Percentiles rank a stretch among this genome's conserved stretches.
Evolutionary conservation across 2,797 vertebrate genomes (phyloP).

Genomic region (Pseudocheirus occidentalis): DNA sequence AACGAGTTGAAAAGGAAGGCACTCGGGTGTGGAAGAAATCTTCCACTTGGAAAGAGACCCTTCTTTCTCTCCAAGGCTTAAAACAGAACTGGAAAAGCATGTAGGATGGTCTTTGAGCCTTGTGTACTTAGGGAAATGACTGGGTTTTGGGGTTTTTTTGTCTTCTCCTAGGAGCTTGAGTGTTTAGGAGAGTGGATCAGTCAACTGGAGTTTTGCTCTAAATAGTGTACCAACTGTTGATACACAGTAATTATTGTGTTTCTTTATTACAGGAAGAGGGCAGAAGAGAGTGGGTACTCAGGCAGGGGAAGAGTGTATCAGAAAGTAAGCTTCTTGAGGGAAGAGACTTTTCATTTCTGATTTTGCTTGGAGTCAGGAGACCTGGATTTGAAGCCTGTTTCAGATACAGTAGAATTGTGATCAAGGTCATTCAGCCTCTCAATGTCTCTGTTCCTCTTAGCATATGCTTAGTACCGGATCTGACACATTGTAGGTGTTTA

Average conservation of each 20-base stretch:
- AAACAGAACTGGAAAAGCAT: neutral
- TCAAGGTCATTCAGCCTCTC: neutral
- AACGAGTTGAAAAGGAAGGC: neutral
- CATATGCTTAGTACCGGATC: neutral
- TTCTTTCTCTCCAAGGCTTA: neutral
- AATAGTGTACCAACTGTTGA: slow-evolving; percentile 14
- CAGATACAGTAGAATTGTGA: neutral
- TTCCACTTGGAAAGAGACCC: neutral
- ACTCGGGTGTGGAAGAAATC: neutral
- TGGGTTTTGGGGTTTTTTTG: too few species aligned
- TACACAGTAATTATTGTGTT: slow-evolving; percentile 6
- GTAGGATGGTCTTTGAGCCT: neutral
- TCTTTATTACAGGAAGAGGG: neutral
- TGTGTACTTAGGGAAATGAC: neutral
- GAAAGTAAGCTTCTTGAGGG: neutral
- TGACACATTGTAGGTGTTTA: neutral
- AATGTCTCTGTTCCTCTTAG: too few species aligned
- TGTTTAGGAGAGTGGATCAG: neutral
- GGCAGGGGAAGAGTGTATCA: neutral
- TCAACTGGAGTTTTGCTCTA: slow-evolving; percentile 5
- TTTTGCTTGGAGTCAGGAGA: neutral
- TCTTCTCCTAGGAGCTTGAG: neutral
- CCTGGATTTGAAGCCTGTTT: neutral
- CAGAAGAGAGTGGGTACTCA: too few species aligned
- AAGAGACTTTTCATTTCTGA: neutral